Conservation (phyloP, 2,113 vertebrate species). For the Dryoscopus gambensis region DNA sequence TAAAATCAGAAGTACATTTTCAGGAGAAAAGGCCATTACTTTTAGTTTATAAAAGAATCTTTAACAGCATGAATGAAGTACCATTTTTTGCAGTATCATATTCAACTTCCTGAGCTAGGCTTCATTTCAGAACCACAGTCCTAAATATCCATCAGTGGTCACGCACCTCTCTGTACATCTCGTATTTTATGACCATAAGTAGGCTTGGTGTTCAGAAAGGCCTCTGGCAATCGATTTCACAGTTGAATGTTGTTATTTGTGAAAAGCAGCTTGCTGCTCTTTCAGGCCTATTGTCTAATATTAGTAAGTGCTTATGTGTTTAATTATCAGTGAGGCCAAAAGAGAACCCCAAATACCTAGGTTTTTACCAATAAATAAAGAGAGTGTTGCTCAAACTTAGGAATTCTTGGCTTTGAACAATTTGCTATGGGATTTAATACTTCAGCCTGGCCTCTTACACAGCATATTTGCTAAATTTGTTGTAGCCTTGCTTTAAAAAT, state of each 20-base stretch:
- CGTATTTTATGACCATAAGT: not conserved
- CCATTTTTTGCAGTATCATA: not conserved
- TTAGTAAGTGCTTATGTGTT: not conserved
- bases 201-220: not conserved
- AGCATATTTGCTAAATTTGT: not conserved
- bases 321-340: not conserved
- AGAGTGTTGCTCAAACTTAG: not conserved
- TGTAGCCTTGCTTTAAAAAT: not conserved
- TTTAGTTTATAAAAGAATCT: not conserved
- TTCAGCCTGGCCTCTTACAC: not conserved
- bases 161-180: not conserved
- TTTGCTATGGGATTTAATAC: not conserved
- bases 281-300: not conserved
- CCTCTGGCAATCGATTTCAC: rapidly evolving
- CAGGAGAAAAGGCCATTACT: not conserved
- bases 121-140: not conserved
- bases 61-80: not conserved
- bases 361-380: not conserved
- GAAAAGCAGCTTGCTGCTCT: not conserved
- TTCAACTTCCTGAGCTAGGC: not conserved
- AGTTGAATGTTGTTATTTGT: not conserved
- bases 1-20: not conserved
- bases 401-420: not conserved
- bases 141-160: not conserved
- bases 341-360: not conserved